Conservation (phyloP, 2,888 invertebrate genomes). For the Thereva nobilitata region DNA sequence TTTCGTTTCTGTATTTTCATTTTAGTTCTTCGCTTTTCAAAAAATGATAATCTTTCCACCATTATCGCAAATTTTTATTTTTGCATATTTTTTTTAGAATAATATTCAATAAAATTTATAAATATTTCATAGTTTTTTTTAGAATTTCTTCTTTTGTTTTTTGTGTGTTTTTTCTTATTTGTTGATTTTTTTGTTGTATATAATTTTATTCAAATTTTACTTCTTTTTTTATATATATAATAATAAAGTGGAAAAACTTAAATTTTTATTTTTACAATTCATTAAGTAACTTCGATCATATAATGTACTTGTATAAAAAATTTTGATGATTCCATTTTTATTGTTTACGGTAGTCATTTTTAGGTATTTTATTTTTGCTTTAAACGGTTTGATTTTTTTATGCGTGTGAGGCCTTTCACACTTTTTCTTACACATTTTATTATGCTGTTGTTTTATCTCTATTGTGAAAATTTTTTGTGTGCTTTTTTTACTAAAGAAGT, state of each 20-base stretch:
- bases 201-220: constrained; percentile 27
- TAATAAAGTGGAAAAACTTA: constrained; percentile 28
- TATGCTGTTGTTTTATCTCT: too few relatives aligned
- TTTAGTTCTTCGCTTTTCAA: too few relatives aligned
- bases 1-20: too few relatives aligned
- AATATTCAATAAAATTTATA: constrained; percentile 32
- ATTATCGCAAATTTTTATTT: too few relatives aligned
- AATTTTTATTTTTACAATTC: neutral
- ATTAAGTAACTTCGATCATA: neutral
- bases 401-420: too few relatives aligned
- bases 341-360: constrained; percentile 19
- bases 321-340: constrained; percentile 30
- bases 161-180: constrained; percentile 17
- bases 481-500: neutral
- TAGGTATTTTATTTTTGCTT: constrained; percentile 12
- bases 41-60: too few relatives aligned
- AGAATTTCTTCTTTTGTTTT: neutral
- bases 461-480: constrained; percentile 1
- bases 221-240: constrained; percentile 18
- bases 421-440: too few relatives aligned
- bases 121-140: constrained; percentile 15
- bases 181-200: constrained; percentile 22
- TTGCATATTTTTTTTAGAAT: constrained; percentile 9
- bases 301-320: constrained; percentile 22
- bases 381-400: too few relatives aligned